Evolutionary conservation across 2,888 invertebrate genomes (phyloP), one percentile per base, ranked within the genome.

Genomic region (Microdon myrmicae): DNA sequence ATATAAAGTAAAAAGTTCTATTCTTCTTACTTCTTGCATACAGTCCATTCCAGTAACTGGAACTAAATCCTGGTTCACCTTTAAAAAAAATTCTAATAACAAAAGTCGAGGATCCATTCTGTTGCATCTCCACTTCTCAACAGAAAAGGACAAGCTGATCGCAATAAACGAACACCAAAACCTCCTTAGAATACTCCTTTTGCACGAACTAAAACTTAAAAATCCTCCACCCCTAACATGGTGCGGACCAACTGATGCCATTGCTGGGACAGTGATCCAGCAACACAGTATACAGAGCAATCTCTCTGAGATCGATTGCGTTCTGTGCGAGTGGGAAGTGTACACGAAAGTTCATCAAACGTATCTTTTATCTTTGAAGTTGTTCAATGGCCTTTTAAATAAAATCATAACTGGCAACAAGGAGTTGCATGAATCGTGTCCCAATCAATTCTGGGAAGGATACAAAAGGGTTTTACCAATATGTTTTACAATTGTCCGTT

Each of bases 391-490:
- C 7, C 26, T 47, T 28, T 20, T 47, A 7, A 6, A 9, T 3
- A 47, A 28, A 20, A 12, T 47, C 8, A 5, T 35, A 35, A 25
- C 25, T 1, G 25, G 12, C 9, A 6, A 31, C 2, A 12, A 12
- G 19, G 19, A 1, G 4, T 17, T 3, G 1, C 13, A 3, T 28
- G 12, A 4, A 5, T 6, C 16, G 8, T 3, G 3, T 1, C 3
- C 20, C 4, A 12, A 5, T 17, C 47, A 26, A 13, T 35, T 47
- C 22, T 47, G 28, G 47, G 20, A 35, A 20, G 47, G 35, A n/a
- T 35, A 35, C 8, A 47, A 20, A 19, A n/a, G 28, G 10, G 28
- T 47, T 35, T 34, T 47, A 5, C 47, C 47, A 3, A 35, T 35
- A 5, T 47, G 47, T 9, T 47, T 35, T 14, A 3, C 8, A 13